Evolutionary conservation across 1,140 invertebrate species (phyloP).

Genomic region (Cepaea nemoralis): DNA sequence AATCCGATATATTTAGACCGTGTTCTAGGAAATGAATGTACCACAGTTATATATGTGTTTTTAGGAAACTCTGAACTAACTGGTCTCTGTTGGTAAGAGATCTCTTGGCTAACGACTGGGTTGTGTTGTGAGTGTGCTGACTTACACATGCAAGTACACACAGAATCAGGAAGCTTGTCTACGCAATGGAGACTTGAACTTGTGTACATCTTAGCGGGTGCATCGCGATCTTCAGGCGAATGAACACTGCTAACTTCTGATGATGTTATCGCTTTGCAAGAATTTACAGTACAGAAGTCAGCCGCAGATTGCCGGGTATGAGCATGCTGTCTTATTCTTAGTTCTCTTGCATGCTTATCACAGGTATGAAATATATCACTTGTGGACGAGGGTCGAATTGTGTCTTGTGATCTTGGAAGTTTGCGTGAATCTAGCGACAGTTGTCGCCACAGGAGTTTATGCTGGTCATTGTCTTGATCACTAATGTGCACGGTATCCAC

Average conservation of each 20-base stretch:
- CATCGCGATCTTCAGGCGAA: constrained; percentile 42
- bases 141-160: constrained; percentile 54
- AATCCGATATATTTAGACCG: constrained; percentile 70
- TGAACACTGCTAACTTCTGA: constrained; percentile 33
- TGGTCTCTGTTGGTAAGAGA: constrained; percentile 61
- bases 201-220: constrained; percentile 44
- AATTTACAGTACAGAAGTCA: neutral
- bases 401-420: constrained; percentile 34
- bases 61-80: constrained; percentile 51
- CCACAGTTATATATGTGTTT: constrained; percentile 50
- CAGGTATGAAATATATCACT: neutral
- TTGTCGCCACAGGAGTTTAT: neutral
- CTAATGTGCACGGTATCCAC: too few relatives aligned
- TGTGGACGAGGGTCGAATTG: neutral
- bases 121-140: constrained; percentile 54
- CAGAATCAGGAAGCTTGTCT: constrained; percentile 45
- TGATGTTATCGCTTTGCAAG: constrained; percentile 14
- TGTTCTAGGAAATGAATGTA: constrained; percentile 69
- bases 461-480: constrained; percentile 3
- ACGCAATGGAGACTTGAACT: constrained; percentile 42
- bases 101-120: constrained; percentile 67
- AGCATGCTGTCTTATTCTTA: constrained; percentile 19
- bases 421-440: constrained; percentile 3
- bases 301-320: neutral
- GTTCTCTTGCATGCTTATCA: constrained; percentile 12